Conservation (phyloP, 2,113 vertebrate species). For the Dendrocopos noguchii region DNA sequence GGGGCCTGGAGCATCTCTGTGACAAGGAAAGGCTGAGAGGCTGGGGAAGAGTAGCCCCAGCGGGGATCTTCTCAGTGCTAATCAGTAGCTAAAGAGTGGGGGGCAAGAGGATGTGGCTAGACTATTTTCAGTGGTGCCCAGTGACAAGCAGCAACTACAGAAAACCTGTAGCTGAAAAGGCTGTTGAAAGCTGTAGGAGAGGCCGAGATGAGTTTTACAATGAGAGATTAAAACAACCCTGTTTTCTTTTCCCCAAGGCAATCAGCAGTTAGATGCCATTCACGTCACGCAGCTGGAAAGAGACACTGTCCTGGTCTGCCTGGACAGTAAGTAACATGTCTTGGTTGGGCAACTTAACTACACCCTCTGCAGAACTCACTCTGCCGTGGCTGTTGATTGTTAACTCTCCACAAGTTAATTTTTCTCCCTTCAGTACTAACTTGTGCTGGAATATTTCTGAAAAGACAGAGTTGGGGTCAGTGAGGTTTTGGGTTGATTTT, state of each 20-base stretch:
- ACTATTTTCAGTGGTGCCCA: no score
- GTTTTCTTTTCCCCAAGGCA: constrained; percentile 67
- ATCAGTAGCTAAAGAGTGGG: no score
- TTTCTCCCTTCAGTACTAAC: not conserved
- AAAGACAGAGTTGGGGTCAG: not conserved
- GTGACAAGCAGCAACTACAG: not conserved
- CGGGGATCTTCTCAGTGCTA: no score
- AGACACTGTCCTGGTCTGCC: constrained; percentile 96
- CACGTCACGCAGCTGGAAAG: constrained; percentile 97
- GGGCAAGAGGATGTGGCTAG: no score
- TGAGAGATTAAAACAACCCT: not conserved
- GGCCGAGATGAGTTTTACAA: not conserved
- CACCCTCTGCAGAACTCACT: not conserved
- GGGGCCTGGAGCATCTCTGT: no score
- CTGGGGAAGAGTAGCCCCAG: no score
- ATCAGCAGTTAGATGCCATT: constrained; percentile 92
- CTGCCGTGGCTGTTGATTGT: not conserved
- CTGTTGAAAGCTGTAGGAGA: not conserved
- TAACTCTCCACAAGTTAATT: not conserved
- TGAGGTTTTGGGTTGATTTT: not conserved
- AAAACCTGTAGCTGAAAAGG: rapidly evolving
- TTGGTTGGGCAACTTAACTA: not conserved
- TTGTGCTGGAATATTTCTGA: not conserved
- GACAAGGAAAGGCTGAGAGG: no score
- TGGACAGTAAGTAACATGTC: constrained; percentile 89